Evolutionary conservation across 2,888 invertebrate genomes (phyloP).

Genomic region (Diadromus collaris): DNA sequence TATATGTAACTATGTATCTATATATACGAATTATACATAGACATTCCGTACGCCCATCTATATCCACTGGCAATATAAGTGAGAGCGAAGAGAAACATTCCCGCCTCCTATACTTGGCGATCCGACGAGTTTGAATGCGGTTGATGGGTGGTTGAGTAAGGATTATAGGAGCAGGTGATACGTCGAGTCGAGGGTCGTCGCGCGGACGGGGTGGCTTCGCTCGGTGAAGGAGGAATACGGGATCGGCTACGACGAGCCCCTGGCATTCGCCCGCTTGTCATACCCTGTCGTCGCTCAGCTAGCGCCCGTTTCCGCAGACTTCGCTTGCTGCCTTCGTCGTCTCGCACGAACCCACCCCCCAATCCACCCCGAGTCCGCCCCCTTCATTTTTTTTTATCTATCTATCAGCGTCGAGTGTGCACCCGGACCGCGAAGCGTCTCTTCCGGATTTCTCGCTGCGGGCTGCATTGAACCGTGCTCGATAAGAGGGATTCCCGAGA

Average conservation of each 20-base stretch:
- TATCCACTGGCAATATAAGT: slow-evolving; percentile 43
- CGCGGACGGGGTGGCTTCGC: slow-evolving; percentile 48
- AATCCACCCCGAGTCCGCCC: no score
- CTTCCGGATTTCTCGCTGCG: slow-evolving; percentile 42
- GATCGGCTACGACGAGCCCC: slow-evolving; percentile 9
- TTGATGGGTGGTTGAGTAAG: slow-evolving; percentile 79
- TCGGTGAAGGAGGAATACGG: slow-evolving; percentile 22
- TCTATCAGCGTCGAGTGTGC: slow-evolving; percentile 47
- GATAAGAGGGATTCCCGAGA: slow-evolving; percentile 71
- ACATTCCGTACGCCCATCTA: slow-evolving; percentile 35
- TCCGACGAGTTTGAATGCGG: slow-evolving; percentile 74
- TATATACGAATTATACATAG: slow-evolving; percentile 57
- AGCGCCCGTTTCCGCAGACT: slow-evolving; percentile 7
- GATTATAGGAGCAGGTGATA: slow-evolving; percentile 77
- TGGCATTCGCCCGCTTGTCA: slow-evolving; percentile 15
- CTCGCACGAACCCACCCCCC: not conserved
- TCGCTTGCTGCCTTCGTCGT: not conserved
- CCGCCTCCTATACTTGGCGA: slow-evolving; percentile 73
- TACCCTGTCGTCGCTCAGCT: not conserved
- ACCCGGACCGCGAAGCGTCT: slow-evolving; percentile 34
- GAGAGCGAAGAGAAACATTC: slow-evolving; percentile 64
- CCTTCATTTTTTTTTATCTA: not conserved
- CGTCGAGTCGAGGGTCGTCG: slow-evolving; percentile 63
- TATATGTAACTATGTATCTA: slow-evolving; percentile 41
- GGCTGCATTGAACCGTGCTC: slow-evolving; percentile 24